Conservation (phyloP, 1,140 invertebrate species). For the Calephelis nemesis region DNA sequence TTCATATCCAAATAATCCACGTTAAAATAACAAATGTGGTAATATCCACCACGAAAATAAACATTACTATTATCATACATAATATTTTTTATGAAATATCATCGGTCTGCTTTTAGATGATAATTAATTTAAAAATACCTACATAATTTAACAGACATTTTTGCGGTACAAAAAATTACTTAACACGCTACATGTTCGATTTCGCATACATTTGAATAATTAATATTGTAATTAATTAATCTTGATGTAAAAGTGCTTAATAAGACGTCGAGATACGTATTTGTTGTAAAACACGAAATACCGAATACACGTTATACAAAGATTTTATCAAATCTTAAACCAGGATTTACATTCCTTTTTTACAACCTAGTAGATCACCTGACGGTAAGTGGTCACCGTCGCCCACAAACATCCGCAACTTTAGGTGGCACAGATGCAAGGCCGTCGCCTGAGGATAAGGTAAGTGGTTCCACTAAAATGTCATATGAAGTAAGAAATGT, state of each 20-base stretch:
- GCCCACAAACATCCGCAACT: not conserved
- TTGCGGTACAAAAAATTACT: conserved; percentile 16
- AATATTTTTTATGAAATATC: not conserved
- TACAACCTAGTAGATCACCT: not conserved
- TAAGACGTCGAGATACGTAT: conserved; percentile 9
- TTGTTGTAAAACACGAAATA: conserved; percentile 12
- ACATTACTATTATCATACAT: not conserved
- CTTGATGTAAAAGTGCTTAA: conserved; percentile 12
- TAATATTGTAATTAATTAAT: conserved; percentile 13
- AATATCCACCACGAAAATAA: not conserved
- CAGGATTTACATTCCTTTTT: not conserved
- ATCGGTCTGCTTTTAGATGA: not conserved
- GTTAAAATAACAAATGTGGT: too few relatives aligned
- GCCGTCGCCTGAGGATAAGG: too few relatives aligned
- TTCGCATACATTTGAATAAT: conserved; percentile 13
- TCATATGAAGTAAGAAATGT: too few relatives aligned
- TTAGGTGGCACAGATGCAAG: not conserved
- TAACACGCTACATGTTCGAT: conserved; percentile 1
- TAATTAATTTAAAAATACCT: conserved; percentile 18
- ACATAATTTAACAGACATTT: conserved; percentile 6
- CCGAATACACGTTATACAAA: not conserved
- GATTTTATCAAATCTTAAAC: too few relatives aligned
- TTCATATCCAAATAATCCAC: too few relatives aligned
- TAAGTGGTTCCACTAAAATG: too few relatives aligned
- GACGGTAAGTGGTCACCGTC: too few relatives aligned